Base-by-base conservation (phyloP, 2,888 invertebrate species). In the Drosophila melanocephala region DNA sequence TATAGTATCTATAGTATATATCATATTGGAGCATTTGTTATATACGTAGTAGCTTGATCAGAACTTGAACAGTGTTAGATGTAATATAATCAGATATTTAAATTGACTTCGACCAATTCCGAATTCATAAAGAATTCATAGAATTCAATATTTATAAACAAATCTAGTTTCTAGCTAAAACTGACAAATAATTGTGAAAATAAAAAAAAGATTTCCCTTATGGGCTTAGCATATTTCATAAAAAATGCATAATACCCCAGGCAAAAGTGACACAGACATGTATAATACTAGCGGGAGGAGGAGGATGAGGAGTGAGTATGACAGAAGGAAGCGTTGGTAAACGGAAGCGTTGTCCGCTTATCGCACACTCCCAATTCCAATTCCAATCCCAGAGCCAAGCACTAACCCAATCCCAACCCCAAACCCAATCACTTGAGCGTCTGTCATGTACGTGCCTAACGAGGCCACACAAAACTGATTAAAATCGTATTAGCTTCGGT, bases 401-500 rank as follows among this genome's bases (percentile, higher is more conserved):
- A 14, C 14, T 14, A 47, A 47, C 47, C 47, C 47, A 47, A 16
- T 28, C 35, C 16, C 16, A 5, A 39, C 9, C 33, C 35, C 55
- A 55, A 16, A 16, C 9, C n/a, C 87, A 89, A 91, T 87, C 89
- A 84, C 89, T 87, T 70, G 77, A 81, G 72, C 75, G 77, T 76
- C 74, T 84, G 84, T 65, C 75, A 78, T 70, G 80, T 81, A 89
- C 88, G 88, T 89, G 88, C 83, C 83, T 81, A 91, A 91, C 83
- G 91, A 90, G 56, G 77, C 76, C 66, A 73, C 76, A 79, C 75
- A 75, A 79, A 83, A 81, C 90, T 90, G 87, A 88, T 88, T 88
- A 88, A 88, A 91, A 88, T 89, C 91, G 75, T 89, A 90, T 91
- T 91, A 89, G 91, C 76, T 67, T 61, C 74, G 72, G 75, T 51